Evolutionary conservation across 2,113 vertebrate species (phyloP).

Genomic region (Actenoides hombroni): DNA sequence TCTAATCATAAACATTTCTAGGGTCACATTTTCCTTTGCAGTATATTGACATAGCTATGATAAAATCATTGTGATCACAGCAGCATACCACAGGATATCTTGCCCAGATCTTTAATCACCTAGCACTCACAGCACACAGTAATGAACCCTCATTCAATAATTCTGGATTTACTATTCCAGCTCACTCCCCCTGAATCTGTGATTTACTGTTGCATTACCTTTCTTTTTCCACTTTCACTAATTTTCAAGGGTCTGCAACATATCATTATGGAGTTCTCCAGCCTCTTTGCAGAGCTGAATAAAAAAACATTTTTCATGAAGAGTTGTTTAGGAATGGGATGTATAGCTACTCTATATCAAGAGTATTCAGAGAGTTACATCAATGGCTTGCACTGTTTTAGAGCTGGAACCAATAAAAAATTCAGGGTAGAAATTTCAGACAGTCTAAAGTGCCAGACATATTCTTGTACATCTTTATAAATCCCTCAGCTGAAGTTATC

Average conservation of each 20-base stretch:
- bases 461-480: not conserved
- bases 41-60: not conserved
- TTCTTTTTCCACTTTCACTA: not conserved
- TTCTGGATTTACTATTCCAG: not conserved
- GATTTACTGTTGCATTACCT: not conserved
- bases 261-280: not conserved
- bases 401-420: conserved; percentile 6
- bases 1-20: not conserved
- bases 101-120: not conserved
- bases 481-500: not conserved
- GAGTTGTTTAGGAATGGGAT: not conserved
- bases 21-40: not conserved
- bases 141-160: not conserved
- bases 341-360: not conserved
- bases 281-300: not conserved
- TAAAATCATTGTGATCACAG: not conserved
- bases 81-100: not conserved
- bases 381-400: not conserved
- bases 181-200: not conserved
- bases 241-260: not conserved
- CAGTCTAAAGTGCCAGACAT: not conserved
- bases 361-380: not conserved
- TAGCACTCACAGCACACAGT: not conserved
- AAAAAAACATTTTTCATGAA: not conserved
- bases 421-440: not conserved